Conservation (phyloP, 1,140 invertebrate genomes). For the Lordiphosa mommai region DNA sequence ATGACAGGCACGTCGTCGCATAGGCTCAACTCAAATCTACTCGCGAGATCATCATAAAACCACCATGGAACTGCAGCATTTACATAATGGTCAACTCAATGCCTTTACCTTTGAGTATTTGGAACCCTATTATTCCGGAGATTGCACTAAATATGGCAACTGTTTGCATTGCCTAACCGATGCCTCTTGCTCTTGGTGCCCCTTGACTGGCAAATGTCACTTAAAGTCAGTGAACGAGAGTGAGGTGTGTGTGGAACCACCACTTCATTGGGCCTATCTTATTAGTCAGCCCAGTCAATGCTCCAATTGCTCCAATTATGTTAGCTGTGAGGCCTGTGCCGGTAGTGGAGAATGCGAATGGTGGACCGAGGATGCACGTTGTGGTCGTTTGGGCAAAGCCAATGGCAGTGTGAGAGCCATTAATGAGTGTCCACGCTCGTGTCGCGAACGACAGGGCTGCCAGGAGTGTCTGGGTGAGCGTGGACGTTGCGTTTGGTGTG, state of each 20-base stretch:
- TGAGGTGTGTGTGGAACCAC: slow-evolving; percentile 80
- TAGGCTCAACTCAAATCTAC: slow-evolving; percentile 60
- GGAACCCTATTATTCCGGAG: slow-evolving; percentile 90
- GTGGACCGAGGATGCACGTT: slow-evolving; percentile 92
- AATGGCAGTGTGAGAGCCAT: slow-evolving; percentile 83
- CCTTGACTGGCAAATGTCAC: slow-evolving; percentile 84
- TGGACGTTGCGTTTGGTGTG: slow-evolving; percentile 96
- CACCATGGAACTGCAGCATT: slow-evolving; percentile 89
- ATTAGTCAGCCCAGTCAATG: slow-evolving; percentile 90
- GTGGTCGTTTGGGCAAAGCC: slow-evolving; percentile 88
- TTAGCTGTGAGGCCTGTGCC: slow-evolving; percentile 89
- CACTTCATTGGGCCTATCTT: slow-evolving; percentile 86
- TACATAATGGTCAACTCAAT: slow-evolving; percentile 86
- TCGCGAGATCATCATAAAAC: slow-evolving; percentile 82
- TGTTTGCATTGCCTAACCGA: slow-evolving; percentile 94
- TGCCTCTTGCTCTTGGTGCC: slow-evolving; percentile 94
- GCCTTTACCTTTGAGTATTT: slow-evolving; percentile 93
- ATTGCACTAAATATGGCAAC: slow-evolving; percentile 89
- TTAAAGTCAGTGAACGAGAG: slow-evolving; percentile 84
- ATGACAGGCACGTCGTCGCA: slow-evolving; percentile 81
- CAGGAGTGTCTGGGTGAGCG: slow-evolving; percentile 90
- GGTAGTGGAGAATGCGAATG: slow-evolving; percentile 88
- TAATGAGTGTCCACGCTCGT: slow-evolving; percentile 87
- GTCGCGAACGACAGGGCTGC: slow-evolving; percentile 88
- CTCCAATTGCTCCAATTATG: slow-evolving; percentile 91